phyloP scores from a whole-genome alignment of 2,888 invertebrate genomes.

The Stegophylla sp. region DNA sequence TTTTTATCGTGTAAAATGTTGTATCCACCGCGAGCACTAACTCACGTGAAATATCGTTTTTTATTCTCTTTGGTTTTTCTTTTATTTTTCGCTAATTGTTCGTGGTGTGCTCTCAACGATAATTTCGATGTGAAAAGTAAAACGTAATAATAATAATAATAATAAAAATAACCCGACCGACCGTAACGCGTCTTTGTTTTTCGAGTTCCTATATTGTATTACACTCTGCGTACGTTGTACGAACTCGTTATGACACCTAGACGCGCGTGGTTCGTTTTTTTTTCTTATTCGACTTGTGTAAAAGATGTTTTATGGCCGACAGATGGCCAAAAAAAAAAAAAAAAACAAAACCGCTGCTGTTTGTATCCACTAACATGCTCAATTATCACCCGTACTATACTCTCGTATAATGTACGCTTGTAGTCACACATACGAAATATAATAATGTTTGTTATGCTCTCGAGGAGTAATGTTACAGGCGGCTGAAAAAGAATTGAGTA shows the following conservation, averaged over 20 bases:
- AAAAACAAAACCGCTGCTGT: neutral
- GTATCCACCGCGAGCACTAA: too few relatives aligned
- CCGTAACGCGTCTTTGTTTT: neutral
- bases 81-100: too few relatives aligned
- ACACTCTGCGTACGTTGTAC: neutral
- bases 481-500: neutral
- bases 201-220: neutral
- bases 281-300: neutral
- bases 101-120: too few relatives aligned
- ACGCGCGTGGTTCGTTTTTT: neutral
- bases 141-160: neutral
- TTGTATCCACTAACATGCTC: neutral
- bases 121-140: too few relatives aligned
- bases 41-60: too few relatives aligned
- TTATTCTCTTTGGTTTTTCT: too few relatives aligned
- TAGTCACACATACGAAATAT: neutral
- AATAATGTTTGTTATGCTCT: neutral
- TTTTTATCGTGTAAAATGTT: too few relatives aligned
- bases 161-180: neutral
- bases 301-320: constrained; percentile 21
- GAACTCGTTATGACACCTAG: neutral
- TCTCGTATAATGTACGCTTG: neutral
- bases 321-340: constrained; percentile 3
- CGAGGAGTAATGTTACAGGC: neutral
- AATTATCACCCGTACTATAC: neutral